A percentile compares a stretch with the other conserved stretches of the same genome.
phyloP scores from a whole-genome alignment of 2,888 invertebrate genomes.

The Pristionchus exspectatus region DNA sequence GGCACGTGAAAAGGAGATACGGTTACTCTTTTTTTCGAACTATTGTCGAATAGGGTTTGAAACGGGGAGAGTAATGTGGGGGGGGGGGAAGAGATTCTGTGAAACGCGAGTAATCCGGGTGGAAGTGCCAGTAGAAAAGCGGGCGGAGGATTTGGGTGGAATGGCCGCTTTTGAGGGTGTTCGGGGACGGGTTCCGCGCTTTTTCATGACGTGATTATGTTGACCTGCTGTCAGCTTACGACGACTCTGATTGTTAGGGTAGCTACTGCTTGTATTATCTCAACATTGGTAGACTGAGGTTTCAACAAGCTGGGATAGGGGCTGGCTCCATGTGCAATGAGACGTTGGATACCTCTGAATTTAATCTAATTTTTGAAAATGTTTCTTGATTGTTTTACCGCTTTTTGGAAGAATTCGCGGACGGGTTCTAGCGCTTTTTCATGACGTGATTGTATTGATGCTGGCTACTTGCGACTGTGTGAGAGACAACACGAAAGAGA shows the following conservation, averaged over 20 bases:
- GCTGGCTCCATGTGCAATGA: too few species aligned
- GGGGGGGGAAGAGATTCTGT: not conserved
- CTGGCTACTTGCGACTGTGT: not conserved
- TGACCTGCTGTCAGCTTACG: not conserved
- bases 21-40: not conserved
- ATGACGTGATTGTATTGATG: slow-evolving; percentile 35
- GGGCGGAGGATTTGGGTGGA: not conserved
- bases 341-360: too few species aligned
- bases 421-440: not conserved
- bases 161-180: not conserved
- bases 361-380: too few species aligned
- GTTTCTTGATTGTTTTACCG: too few species aligned
- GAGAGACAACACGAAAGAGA: not conserved
- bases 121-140: not conserved
- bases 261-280: too few species aligned
- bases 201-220: slow-evolving; percentile 29
- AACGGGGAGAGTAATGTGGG: not conserved
- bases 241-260: too few species aligned
- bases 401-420: not conserved
- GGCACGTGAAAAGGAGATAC: not conserved
- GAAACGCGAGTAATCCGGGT: not conserved
- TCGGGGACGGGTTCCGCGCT: not conserved
- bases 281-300: too few species aligned
- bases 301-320: too few species aligned
- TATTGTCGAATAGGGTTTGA: not conserved